These are phyloP conservation scores for Aurelia aurita DNA, from an alignment of 30 jellyfish, hydroid and myxozoan genomes.

Conservation along the genomic window DNA sequence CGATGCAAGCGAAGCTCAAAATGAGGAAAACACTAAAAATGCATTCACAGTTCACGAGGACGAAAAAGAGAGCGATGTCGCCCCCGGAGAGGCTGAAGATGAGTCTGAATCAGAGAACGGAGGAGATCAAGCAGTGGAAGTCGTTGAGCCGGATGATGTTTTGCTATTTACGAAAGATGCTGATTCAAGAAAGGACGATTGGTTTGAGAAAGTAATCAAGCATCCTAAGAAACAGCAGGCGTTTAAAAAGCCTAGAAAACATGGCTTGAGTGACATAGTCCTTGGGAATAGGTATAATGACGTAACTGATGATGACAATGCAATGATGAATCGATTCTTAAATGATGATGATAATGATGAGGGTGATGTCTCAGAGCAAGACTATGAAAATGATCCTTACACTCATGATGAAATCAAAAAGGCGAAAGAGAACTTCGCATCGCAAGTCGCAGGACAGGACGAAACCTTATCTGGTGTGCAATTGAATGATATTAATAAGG, in stretches of 20 bases:
- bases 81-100: slow-evolving; percentile 14
- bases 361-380: slow-evolving; percentile 7
- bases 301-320: slow-evolving; percentile 27
- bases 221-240: background rate
- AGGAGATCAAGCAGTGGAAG: slow-evolving; percentile 69
- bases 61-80: slow-evolving; percentile 2
- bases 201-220: slow-evolving; percentile 70
- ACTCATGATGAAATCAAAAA: slow-evolving; percentile 25
- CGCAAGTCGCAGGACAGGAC: slow-evolving; percentile 54
- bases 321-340: background rate
- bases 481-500: slow-evolving; percentile 40
- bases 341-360: slow-evolving; percentile 27
- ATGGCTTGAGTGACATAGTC: background rate
- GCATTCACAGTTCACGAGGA: too few species aligned
- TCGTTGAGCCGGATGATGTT: slow-evolving; percentile 68
- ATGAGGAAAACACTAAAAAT: too few species aligned
- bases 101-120: slow-evolving; percentile 10
- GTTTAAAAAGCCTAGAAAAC: background rate
- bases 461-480: slow-evolving; percentile 32
- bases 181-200: slow-evolving; percentile 70
- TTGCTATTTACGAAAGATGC: slow-evolving; percentile 52
- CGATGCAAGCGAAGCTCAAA: background rate
- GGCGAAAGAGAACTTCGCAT: slow-evolving; percentile 40
- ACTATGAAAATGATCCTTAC: background rate
- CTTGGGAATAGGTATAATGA: slow-evolving; percentile 1